Evolutionary conservation across 2,888 invertebrate genomes (phyloP).

Genomic region (Lasioglossum calceatum): DNA sequence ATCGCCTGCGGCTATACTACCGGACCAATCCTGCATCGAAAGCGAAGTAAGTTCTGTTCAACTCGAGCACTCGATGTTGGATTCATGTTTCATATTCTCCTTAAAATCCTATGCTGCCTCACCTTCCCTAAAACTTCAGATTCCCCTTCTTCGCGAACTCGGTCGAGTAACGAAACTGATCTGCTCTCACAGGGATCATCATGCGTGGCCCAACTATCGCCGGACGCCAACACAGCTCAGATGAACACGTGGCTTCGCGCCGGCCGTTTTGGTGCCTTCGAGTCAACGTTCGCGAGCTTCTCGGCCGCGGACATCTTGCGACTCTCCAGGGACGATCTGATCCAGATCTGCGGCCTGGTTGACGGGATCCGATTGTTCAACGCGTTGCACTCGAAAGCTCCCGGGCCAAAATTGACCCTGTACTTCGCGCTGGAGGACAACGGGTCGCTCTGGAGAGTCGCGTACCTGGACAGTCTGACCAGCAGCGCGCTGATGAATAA

Average conservation of each 20-base stretch:
- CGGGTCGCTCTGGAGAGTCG: constrained; percentile 90
- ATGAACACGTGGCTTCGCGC: constrained; percentile 92
- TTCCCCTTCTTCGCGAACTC: neutral
- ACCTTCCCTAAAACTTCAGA: neutral
- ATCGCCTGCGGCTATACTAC: constrained; percentile 74
- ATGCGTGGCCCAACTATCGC: constrained; percentile 84
- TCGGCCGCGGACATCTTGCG: constrained; percentile 95
- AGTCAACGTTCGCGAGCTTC: constrained; percentile 92
- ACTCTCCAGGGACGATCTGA: constrained; percentile 95
- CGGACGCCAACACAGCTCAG: constrained; percentile 89
- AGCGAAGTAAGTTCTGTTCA: constrained; percentile 65
- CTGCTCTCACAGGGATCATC: constrained; percentile 39
- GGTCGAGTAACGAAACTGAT: neutral
- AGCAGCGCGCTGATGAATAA: constrained; percentile 79
- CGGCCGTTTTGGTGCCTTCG: constrained; percentile 91
- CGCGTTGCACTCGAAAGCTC: constrained; percentile 91
- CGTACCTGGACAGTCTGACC: constrained; percentile 88
- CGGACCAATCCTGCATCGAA: constrained; percentile 75
- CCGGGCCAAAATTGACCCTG: constrained; percentile 92
- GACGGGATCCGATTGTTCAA: constrained; percentile 98
- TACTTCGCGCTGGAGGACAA: constrained; percentile 91
- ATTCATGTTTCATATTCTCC: too few relatives aligned
- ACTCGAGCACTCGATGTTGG: too few relatives aligned
- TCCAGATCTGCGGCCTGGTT: constrained; percentile 96
- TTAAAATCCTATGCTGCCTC: neutral